Evolutionary conservation across 2,888 invertebrate genomes (phyloP).

Genomic region (Campopleginae sp.): DNA sequence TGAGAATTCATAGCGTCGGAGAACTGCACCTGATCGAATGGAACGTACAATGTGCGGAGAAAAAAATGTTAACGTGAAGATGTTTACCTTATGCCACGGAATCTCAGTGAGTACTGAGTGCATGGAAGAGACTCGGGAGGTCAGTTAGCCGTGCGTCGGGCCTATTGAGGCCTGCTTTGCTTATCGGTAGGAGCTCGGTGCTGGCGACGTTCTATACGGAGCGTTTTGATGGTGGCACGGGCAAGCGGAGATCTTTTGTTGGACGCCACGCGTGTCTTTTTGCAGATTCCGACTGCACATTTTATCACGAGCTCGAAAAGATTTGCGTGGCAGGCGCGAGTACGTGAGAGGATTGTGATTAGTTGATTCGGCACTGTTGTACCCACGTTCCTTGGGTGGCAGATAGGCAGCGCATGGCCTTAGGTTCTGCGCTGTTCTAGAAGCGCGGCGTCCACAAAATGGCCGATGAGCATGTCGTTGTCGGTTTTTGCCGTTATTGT

Average conservation of each 20-base stretch:
- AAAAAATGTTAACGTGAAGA: not conserved
- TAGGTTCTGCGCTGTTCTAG: not conserved
- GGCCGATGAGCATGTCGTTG: not conserved
- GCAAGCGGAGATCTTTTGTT: slow-evolving; percentile 1
- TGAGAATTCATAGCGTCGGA: not conserved
- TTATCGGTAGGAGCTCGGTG: not conserved
- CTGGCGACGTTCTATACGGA: not conserved
- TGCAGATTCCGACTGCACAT: not conserved
- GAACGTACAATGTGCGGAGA: not conserved
- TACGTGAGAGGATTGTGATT: not conserved
- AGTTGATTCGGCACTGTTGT: not conserved
- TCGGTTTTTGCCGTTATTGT: not conserved
- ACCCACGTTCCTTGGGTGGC: not conserved
- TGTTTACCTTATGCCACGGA: not conserved
- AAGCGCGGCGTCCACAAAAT: not conserved
- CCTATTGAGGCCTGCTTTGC: not conserved
- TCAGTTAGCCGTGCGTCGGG: not conserved
- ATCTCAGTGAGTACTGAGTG: not conserved
- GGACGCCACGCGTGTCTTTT: not conserved
- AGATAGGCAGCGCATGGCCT: not conserved
- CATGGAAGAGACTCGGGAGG: not conserved
- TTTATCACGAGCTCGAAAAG: not conserved
- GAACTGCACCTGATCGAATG: not conserved
- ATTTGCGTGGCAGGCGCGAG: not conserved
- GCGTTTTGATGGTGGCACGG: not conserved